phyloP scores from a whole-genome alignment of 2,113 vertebrate genomes.

The Herpetotheres cachinnans region DNA sequence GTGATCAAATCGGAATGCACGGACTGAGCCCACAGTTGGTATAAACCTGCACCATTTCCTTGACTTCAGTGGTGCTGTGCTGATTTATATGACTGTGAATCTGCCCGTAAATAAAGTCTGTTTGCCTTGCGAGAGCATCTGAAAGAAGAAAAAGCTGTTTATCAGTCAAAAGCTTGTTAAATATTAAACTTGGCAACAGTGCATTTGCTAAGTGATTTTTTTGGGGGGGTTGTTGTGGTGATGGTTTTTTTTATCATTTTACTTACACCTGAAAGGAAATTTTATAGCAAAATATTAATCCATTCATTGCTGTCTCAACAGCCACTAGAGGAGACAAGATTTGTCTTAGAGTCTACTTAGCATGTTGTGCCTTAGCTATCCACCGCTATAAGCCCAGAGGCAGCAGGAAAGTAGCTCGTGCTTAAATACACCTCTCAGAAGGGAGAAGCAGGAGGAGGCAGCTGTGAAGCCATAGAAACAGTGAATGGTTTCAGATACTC shows the following conservation, averaged over 20 bases:
- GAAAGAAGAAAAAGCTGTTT: not conserved
- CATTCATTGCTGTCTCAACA: not conserved
- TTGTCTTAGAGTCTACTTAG: not conserved
- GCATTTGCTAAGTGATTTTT: not conserved
- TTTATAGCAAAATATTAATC: not conserved
- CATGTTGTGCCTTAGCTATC: not conserved
- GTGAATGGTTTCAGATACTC: not conserved
- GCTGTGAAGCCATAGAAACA: not conserved
- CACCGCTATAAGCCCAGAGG: not conserved
- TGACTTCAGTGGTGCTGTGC: not conserved
- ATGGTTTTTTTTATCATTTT: not conserved
- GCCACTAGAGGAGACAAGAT: not conserved
- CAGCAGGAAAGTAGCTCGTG: not conserved
- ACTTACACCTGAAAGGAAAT: not conserved
- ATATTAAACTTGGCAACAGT: not conserved
- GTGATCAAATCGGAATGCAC: not conserved
- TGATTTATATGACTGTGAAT: not conserved
- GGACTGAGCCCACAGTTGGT: not conserved
- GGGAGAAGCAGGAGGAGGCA: not conserved
- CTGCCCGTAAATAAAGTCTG: not conserved
- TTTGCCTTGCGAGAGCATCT: not conserved
- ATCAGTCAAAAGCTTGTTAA: not conserved
- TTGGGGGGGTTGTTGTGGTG: rapidly evolving
- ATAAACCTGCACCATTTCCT: not conserved
- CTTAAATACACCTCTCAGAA: not conserved